Base-by-base conservation (phyloP, 1,140 invertebrate species). In the Drosophila virilis region DNA sequence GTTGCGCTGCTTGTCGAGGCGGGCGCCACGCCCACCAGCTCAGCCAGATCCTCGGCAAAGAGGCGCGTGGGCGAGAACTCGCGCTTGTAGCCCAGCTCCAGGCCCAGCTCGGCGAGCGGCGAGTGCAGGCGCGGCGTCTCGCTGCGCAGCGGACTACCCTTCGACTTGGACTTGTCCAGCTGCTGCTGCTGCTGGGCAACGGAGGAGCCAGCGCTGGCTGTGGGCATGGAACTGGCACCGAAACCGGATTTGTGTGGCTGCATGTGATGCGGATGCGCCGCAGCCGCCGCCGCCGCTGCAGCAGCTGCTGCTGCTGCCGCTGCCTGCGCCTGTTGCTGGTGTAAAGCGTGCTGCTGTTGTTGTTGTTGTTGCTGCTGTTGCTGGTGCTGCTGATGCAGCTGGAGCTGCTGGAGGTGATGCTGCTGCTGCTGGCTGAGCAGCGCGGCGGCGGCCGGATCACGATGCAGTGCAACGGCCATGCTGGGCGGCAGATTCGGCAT, bases 11-110 rank as follows among this genome's bases (percentile, higher is more conserved):
- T 57, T 8, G 70, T 58, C 22, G 85, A 54, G 13, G 77, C 72
- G 8, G 60, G 40, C 80, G 2, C 81, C 88, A 35, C 80, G 2
- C 81, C 88, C 8, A 92, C 90, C 15, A 92, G 48, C 6, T 92
- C 91, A 1, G 90, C 85, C 50, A 94, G 93, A 68, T 95, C 94
- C 57, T 94, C 94, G 72, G 94, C 93, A 83, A 95, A 95, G 67
- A 95, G 93, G 68, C 93, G 94, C 8, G 94, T 94, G 7, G 95
- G 94, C 61, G 95, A 95, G 13, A 94, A 93, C 5, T 93, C 91
- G 0, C 94, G 93, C 78, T 95, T 95, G 86, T 95, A 96, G 45
- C 94, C 93, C 94, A 95, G 94, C 17, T 94, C 94, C 43, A 95
- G 93, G 7, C 94, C 94, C 4, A 95, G 93, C 71, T 95, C 94